These are phyloP conservation scores for Euzophera pinguis DNA, from an alignment of 2,888 invertebrate species.

Conservation along the genomic window DNA sequence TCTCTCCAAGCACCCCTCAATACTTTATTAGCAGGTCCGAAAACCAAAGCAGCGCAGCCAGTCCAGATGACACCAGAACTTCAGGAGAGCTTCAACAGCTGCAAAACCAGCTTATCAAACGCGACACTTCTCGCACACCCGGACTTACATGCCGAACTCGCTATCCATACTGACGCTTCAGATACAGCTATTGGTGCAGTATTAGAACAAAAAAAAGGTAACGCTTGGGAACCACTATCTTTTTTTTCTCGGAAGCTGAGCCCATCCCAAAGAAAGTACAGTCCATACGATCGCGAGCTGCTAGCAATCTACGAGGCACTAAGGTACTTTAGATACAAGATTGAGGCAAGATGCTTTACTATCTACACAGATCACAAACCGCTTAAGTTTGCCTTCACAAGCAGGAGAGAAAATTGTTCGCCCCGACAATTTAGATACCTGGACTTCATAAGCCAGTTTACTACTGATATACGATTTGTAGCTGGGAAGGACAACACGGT, in stretches of 20 bases:
- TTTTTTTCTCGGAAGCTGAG: conserved; percentile 6
- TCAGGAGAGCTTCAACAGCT: conserved; percentile 25
- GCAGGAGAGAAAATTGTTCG: conserved; percentile 30
- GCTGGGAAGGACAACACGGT: conserved; percentile 37
- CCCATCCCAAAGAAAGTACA: too few relatives aligned
- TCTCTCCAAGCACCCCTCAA: conserved; percentile 17
- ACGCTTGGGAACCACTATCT: conserved; percentile 8
- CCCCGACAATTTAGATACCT: too few relatives aligned
- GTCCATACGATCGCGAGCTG: conserved; percentile 41
- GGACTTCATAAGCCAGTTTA: conserved; percentile 41
- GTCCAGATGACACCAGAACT: conserved; percentile 22
- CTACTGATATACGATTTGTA: conserved; percentile 30
- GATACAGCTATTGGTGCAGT: conserved; percentile 44
- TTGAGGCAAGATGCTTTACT: conserved; percentile 40
- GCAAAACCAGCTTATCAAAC: conserved; percentile 30
- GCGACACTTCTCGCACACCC: conserved; percentile 42
- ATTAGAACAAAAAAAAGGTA: conserved; percentile 35
- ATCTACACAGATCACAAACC: conserved; percentile 47
- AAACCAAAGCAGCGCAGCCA: conserved; percentile 29
- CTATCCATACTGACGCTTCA: too few relatives aligned
- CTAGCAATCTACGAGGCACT: conserved; percentile 41
- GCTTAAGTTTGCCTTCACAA: conserved; percentile 34
- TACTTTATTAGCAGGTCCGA: conserved; percentile 22
- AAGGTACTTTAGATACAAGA: conserved; percentile 39
- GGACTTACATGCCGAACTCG: conserved; percentile 27